These are phyloP conservation scores for Salmo trutta DNA, from an alignment of 2,797 vertebrate genomes.

Conservation along the genomic window DNA sequence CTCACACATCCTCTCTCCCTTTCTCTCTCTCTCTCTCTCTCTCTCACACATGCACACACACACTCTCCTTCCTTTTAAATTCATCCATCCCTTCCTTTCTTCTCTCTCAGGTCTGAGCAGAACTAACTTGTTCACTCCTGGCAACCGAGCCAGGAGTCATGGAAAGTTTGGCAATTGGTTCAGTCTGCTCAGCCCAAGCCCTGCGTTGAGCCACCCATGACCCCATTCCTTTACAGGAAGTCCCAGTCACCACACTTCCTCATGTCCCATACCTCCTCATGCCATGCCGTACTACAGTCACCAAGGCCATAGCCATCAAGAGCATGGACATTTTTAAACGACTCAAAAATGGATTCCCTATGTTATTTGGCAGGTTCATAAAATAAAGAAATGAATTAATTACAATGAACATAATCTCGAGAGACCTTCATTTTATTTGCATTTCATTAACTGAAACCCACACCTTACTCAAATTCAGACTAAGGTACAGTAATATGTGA, in stretches of 20 bases:
- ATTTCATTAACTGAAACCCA: background rate
- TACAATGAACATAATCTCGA: background rate
- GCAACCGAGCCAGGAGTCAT: background rate
- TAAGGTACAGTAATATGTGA: background rate
- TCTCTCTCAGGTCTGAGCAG: background rate
- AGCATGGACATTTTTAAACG: background rate
- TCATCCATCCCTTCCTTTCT: no score
- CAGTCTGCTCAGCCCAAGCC: background rate
- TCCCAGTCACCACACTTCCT: background rate
- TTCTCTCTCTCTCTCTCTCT: background rate
- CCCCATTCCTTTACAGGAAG: background rate
- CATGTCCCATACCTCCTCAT: background rate
- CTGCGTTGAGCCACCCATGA: background rate
- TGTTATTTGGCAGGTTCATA: background rate
- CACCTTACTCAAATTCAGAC: background rate
- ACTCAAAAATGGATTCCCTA: background rate
- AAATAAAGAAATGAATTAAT: background rate
- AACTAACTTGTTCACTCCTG: background rate
- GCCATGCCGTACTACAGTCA: background rate
- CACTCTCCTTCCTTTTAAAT: background rate
- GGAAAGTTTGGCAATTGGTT: constrained; percentile 9
- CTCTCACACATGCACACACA: background rate
- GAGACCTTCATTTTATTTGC: background rate
- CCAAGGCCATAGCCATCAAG: background rate
- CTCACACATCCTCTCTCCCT: no score